Base-by-base conservation (phyloP, 2,113 vertebrate species). In the Syrmaticus mikado region DNA sequence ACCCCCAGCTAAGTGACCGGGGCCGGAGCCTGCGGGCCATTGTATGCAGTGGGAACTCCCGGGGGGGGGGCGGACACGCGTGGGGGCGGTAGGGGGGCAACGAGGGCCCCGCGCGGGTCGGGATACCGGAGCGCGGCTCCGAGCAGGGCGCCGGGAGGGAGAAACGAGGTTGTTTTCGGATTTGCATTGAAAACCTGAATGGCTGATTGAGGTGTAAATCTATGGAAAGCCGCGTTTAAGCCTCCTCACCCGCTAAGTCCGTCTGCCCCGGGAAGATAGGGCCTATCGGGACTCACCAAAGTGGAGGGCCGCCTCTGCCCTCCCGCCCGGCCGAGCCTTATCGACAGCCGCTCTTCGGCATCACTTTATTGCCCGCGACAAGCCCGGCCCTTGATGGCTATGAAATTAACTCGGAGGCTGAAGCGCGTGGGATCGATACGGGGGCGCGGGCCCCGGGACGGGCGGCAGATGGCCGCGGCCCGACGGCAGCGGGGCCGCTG, bases 191-290 rank as follows among this genome's bases (percentile, higher is more conserved):
- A 96, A 97, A 97, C 91, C 95, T 85, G 95, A 96, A 80, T 91
- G 94, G 96, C 82, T 94, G 95, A 97, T 97, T 97, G 97, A 97
- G 96, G 95, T 97, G 96, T 97, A 97, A 98, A 98, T 97, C 89
- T 96, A 94, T 95, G 97, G 96, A 98, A 98, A 98, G 98, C 98
- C 97, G 94, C 87, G 82, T 98, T 97, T 97, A 98, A 98, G 97
- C 96, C 97, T 95, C 93, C 87, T 89, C 92, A 82, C 95, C 84
- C 93, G 78, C 96, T 97, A 97, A 98, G 96, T 95, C 96, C 93
- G 83, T 95, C 98, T 98, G 98, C 84, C 95, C 86, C 78, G 87
- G 94, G 93, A 97, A 98, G 98, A 98, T 97, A 98, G 97, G 98
- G 93, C 97, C 98, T 98, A 97, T 97, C 97, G 97, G 92, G 96